These are phyloP conservation scores for Cebus imitator DNA, from an alignment of 2,113 vertebrate species.

Conservation along the genomic window DNA sequence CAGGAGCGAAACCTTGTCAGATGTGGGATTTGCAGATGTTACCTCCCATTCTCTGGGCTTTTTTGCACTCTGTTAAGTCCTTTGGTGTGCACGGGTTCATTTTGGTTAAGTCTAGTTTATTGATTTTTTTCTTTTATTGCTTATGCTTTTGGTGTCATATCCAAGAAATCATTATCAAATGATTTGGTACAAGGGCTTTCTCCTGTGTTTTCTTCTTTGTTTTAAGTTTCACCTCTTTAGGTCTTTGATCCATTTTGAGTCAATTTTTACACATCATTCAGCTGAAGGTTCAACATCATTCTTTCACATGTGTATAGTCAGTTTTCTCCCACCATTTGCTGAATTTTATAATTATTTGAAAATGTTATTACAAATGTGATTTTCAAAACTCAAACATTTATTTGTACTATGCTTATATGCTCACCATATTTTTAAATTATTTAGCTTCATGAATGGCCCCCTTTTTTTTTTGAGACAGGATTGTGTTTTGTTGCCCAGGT, in stretches of 20 bases:
- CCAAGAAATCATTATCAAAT: neutral
- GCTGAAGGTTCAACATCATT: neutral
- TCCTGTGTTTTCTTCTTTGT: neutral
- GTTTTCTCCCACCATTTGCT: neutral
- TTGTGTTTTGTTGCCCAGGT: too few species aligned
- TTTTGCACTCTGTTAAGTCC: neutral
- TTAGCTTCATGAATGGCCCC: neutral
- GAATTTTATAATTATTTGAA: neutral
- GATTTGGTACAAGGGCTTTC: neutral
- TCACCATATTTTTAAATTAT: neutral
- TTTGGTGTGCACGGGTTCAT: neutral
- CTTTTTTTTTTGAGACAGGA: too few species aligned
- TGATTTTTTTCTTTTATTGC: neutral
- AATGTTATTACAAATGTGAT: neutral
- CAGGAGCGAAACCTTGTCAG: neutral
- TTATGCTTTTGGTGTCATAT: neutral
- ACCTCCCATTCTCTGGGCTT: too few species aligned
- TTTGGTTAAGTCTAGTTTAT: neutral
- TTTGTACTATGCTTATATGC: neutral
- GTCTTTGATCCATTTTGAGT: neutral
- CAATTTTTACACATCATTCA: neutral
- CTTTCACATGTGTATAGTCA: neutral
- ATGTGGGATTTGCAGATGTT: neutral
- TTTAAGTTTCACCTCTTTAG: neutral
- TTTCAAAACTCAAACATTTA: neutral